A percentile compares a stretch with the other conserved stretches of the same genome.
Evolutionary conservation across 2,113 vertebrate species (phyloP).

Genomic region (Spizaetus ornatus): DNA sequence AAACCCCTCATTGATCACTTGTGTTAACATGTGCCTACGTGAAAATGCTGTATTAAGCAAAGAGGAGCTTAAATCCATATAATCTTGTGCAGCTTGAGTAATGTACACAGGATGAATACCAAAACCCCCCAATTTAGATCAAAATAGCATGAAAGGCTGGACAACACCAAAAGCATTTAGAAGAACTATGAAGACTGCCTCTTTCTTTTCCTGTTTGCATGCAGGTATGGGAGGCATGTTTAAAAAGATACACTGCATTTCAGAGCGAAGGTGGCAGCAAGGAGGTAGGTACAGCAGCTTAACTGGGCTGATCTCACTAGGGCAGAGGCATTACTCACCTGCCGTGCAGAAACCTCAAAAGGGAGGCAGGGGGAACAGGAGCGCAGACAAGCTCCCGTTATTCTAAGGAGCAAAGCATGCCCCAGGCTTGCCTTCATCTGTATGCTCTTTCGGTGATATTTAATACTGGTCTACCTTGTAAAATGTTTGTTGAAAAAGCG

Average conservation of each 20-base stretch:
- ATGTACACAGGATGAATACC: conserved; percentile 6
- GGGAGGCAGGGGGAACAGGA: background rate
- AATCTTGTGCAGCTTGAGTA: conserved; percentile 3
- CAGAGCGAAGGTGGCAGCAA: background rate
- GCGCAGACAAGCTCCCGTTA: accelerated
- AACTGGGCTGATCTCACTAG: background rate
- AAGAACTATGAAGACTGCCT: background rate
- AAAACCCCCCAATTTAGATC: background rate
- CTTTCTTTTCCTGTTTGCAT: background rate
- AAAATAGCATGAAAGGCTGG: background rate
- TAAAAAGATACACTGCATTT: background rate
- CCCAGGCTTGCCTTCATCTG: background rate
- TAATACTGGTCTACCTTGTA: background rate
- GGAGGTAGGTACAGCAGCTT: background rate
- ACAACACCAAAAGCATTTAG: background rate
- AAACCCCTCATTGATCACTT: conserved; percentile 8
- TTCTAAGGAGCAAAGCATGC: background rate
- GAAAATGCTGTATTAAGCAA: conserved; percentile 21
- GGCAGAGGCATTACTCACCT: accelerated
- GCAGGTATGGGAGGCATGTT: background rate
- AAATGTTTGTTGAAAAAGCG: background rate
- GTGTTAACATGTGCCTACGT: conserved; percentile 7
- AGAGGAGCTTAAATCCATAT: conserved; percentile 26
- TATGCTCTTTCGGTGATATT: background rate
- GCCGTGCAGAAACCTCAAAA: background rate